These are phyloP conservation scores for Lophochroa leadbeateri DNA, from an alignment of 2,113 vertebrate genomes.

Conservation along the genomic window DNA sequence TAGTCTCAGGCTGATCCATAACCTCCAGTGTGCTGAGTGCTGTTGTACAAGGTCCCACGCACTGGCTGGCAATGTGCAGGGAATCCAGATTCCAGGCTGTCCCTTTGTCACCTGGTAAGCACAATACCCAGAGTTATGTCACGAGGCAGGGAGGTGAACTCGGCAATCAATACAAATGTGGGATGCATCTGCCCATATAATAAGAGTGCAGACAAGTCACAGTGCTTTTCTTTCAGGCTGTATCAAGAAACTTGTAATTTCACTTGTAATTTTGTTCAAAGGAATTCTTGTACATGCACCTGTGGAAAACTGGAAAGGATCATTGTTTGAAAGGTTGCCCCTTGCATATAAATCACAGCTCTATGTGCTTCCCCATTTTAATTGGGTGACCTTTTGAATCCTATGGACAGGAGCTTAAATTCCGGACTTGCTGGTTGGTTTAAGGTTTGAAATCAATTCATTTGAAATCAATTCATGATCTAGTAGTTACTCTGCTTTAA, in stretches of 20 bases:
- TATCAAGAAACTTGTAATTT: slow-evolving; percentile 47
- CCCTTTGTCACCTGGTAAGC: neutral
- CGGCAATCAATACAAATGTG: accelerated
- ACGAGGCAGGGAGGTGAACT: neutral
- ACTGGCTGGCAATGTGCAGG: neutral
- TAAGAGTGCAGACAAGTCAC: neutral
- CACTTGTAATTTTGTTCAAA: slow-evolving; percentile 40
- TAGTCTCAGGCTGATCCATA: slow-evolving; percentile 1
- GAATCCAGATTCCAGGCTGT: slow-evolving; percentile 11
- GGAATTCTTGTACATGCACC: slow-evolving; percentile 52
- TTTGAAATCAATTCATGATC: slow-evolving; percentile 71
- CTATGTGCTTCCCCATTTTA: slow-evolving; percentile 74
- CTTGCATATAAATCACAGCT: slow-evolving; percentile 78
- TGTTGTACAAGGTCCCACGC: neutral
- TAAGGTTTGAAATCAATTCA: slow-evolving; percentile 70
- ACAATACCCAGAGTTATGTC: neutral
- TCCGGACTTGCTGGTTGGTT: slow-evolving; percentile 65
- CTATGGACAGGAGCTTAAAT: slow-evolving; percentile 73
- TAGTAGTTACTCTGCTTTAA: slow-evolving; percentile 22
- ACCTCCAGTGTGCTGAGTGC: neutral
- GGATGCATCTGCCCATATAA: neutral
- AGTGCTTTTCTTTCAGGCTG: slow-evolving; percentile 27
- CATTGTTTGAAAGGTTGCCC: slow-evolving; percentile 71
- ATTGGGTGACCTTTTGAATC: slow-evolving; percentile 79
- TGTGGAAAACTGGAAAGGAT: slow-evolving; percentile 60